Evolutionary conservation across 2,113 vertebrate genomes (phyloP).

Genomic region (Tichodroma muraria): DNA sequence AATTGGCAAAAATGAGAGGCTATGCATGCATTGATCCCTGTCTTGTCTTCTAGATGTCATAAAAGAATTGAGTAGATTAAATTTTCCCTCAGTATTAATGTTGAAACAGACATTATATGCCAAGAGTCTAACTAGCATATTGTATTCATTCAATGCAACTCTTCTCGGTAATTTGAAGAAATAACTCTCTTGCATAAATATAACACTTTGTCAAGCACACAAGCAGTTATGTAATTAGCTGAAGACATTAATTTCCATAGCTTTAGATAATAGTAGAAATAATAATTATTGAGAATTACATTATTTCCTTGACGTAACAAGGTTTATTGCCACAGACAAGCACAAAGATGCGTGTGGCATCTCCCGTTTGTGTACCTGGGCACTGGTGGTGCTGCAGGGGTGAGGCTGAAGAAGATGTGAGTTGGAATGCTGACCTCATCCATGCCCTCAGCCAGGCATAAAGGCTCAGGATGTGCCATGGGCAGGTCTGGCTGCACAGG

Average conservation of each 20-base stretch:
- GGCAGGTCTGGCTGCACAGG: not conserved
- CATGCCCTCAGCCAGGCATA: not conserved
- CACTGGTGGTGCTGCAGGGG: not conserved
- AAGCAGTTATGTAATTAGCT: constrained; percentile 19
- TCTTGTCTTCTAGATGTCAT: not conserved
- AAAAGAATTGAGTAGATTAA: not conserved
- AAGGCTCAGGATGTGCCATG: not conserved
- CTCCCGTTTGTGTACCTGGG: not conserved
- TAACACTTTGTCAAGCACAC: constrained; percentile 10
- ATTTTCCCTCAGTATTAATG: not conserved
- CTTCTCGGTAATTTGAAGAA: constrained; percentile 23
- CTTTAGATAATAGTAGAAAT: not conserved
- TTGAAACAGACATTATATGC: not conserved
- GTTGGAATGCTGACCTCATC: not conserved
- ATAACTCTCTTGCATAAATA: not conserved
- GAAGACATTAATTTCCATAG: not conserved
- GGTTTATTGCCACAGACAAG: not conserved
- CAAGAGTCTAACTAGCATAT: not conserved
- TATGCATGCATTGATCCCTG: not conserved
- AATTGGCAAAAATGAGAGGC: constrained; percentile 5
- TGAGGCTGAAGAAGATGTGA: not conserved
- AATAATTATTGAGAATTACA: not conserved
- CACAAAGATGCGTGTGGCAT: not conserved
- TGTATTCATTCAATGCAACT: constrained; percentile 4
- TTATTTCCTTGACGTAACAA: not conserved